Evolutionary conservation across 1,140 invertebrate genomes (phyloP), one percentile per base, ranked within the genome.

Genomic region (Tetranychus urticae): DNA sequence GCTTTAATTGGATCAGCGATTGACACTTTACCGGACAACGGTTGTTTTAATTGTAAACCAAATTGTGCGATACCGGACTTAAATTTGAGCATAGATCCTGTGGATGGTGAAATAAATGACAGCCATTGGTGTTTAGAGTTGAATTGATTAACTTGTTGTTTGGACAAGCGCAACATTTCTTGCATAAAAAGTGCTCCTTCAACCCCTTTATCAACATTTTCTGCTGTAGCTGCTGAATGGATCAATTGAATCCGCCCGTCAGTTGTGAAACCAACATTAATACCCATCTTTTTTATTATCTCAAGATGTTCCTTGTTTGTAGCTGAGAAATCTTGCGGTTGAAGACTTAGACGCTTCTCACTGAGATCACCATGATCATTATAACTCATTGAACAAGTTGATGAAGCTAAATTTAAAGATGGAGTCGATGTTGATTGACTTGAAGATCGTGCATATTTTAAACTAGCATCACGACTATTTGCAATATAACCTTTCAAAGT

Each of bases 151-250:
- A 50, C 14, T 70, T 84, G 81, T 61, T 78, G 72, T 69, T 85
- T 85, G 42, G 86, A 88, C 52, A 91, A 73, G 73, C 92, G 86
- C 8, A 90, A 80, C 88, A 97, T 94, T 75, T 97, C 92, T 68
- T 92, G 85, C 87, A 97, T 96, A 68, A 97, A 97, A 37, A 85
- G 75, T 34, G 93, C 70, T 1, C 93, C 92, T 74, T 94, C 86
- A 69, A 92, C 84, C 2, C 87, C 91, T 69, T 91, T 84, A 65
- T 83, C 80, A 13, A 82, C 73, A 55, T 82, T 82, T 69, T 82
- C 81, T 12, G 90, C 91, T 87, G 91, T 62, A 13, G 73, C 69
- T 6, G 73, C 69, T 35, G 75, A 73, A 69, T 96, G 90, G 14
- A 91, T 77, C 33, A 97, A 75, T 72, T 94, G 88, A 48, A 97